These are phyloP conservation scores for Mormyrus proboscirostris DNA, from an alignment of 2,797 vertebrate genomes.

Conservation along the genomic window DNA sequence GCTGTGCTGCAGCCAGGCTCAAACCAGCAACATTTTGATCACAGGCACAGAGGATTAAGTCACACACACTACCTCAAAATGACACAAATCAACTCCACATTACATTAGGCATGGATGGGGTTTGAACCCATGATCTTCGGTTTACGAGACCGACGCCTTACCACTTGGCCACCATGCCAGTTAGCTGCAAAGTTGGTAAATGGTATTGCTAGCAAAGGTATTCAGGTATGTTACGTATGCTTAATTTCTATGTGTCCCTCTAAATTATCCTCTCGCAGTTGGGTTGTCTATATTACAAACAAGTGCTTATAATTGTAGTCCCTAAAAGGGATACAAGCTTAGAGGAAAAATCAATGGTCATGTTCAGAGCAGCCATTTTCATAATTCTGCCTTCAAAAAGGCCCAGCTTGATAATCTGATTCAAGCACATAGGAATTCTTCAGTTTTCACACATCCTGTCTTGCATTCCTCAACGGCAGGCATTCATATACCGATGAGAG, in stretches of 20 bases:
- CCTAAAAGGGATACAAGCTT: not conserved
- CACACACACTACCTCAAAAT: not conserved
- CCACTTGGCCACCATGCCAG: not conserved
- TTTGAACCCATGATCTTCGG: not conserved
- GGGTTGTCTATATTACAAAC: not conserved
- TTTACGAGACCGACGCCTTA: not conserved
- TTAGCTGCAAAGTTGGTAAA: rapidly evolving
- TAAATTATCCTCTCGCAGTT: not conserved
- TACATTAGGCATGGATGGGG: not conserved
- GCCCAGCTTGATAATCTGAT: not conserved
- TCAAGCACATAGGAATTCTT: not conserved
- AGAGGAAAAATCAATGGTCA: not conserved
- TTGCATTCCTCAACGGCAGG: not conserved
- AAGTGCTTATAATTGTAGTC: not conserved
- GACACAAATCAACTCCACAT: not conserved
- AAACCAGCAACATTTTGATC: not conserved
- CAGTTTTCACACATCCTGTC: not conserved
- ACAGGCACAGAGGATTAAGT: not conserved
- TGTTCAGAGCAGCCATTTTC: not conserved
- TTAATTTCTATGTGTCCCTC: not conserved
- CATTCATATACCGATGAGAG: not conserved
- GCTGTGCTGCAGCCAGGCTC: not conserved
- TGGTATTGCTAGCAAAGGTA: not conserved
- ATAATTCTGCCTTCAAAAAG: not conserved
- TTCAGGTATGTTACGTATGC: not conserved